Conservation (phyloP, 2,797 vertebrate species). For the Tympanoctomys barrerae region DNA sequence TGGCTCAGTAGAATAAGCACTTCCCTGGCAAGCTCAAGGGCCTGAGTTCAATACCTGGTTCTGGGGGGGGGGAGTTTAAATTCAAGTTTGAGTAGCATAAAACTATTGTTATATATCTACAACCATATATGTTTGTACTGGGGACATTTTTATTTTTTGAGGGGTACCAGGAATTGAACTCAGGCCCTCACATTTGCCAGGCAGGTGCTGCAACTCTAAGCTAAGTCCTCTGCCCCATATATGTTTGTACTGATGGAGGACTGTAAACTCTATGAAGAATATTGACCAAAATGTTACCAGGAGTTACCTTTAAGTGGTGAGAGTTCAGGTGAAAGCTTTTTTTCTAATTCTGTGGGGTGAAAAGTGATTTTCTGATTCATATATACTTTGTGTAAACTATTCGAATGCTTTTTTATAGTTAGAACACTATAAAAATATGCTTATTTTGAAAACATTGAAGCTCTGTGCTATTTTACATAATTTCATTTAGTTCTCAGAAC, state of each 20-base stretch:
- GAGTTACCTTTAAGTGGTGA: neutral
- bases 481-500: neutral
- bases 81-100: neutral
- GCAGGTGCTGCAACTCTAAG: too few relatives aligned
- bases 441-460: neutral
- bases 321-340: neutral
- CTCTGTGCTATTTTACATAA: conserved; percentile 10
- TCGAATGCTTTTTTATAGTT: neutral
- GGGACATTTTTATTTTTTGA: too few relatives aligned
- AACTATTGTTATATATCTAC: neutral
- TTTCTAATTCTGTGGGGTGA: neutral
- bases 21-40: too few relatives aligned
- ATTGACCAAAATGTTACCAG: neutral
- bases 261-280: neutral
- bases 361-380: neutral
- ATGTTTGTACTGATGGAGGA: neutral
- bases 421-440: neutral
- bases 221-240: neutral
- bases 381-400: neutral
- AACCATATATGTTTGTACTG: neutral
- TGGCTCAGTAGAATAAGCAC: too few relatives aligned
- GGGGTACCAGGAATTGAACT: too few relatives aligned
- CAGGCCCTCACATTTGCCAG: too few relatives aligned
- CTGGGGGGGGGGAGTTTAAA: neutral
- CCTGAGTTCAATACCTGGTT: too few relatives aligned